Base-by-base conservation (phyloP, 2,888 invertebrate genomes). In the Pemphredon lugubris region DNA sequence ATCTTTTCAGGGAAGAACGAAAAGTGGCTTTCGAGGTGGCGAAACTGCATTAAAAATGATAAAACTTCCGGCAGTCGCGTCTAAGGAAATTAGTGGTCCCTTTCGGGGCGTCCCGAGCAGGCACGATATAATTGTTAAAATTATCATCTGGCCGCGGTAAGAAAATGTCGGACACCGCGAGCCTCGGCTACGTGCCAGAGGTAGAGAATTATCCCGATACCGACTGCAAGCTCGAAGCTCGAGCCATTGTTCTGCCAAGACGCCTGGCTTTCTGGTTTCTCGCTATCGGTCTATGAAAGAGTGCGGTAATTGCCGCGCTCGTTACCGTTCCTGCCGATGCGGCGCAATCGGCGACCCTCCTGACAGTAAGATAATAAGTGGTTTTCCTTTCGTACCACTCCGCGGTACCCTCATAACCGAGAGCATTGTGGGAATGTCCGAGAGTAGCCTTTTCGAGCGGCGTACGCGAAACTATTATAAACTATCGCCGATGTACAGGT, bases 331-430 rank as follows among this genome's bases (percentile, higher is more conserved):
- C 81, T 71, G 76, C 81, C 80, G 79, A 81, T 81, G 73, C 80
- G 59, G 73, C 70, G 78, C 74, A 70, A 81, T 81, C 80, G 79
- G 76, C 69, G 71, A 74, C 80, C 81, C 81, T 69, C 72, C 76
- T 73, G 80, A 81, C 81, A 78, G 80, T 81, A 70, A 81, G 81
- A 81, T 81, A 81, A 81, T 81, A 81, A 81, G 81, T 81, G 80
- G 81, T 81, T 81, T 81, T 78, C 80, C 79, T 76, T 81, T 78
- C 78, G 69, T 50, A 59, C 70, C 71, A 42, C 45, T 40, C 65
- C 65, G 70, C n/a, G n/a, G 73, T 71, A 72, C 50, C 70, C 68
- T 58, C 77, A 73, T 73, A 73, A 73, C 73, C 73, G 67, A 59
- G 26, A 16, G 73, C 58, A 73, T 73, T 73, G 73, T 73, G 50